phyloP scores from a whole-genome alignment of 30 jellyfish, hydroid and myxozoan genomes.

The Chrysaora quinquecirrha region DNA sequence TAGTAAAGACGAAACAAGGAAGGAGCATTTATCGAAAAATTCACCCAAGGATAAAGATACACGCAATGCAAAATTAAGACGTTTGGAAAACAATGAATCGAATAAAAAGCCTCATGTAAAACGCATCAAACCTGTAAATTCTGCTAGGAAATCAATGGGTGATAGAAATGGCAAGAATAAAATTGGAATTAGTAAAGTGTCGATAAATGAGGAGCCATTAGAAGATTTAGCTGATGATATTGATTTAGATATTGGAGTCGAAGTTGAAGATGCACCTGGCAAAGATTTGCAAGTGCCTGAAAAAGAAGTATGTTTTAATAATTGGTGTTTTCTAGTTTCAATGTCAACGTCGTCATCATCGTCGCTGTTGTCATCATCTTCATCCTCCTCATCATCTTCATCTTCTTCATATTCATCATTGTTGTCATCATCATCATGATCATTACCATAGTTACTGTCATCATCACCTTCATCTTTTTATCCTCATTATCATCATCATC shows the following conservation, averaged over 20 bases:
- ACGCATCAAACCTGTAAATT: not conserved
- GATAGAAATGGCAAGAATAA: not conserved
- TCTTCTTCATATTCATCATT: no score
- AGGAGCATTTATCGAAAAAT: not conserved
- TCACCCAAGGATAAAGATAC: not conserved
- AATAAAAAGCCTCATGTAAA: not conserved
- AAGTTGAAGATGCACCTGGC: slow-evolving; percentile 55
- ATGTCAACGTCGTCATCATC: no score
- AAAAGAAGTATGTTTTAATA: no score
- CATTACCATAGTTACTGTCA: no score
- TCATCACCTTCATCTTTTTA: no score
- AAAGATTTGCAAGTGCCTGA: not conserved
- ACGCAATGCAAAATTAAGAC: not conserved
- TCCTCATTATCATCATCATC: no score
- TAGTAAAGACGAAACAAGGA: not conserved
- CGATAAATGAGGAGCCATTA: not conserved
- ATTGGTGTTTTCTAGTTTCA: no score
- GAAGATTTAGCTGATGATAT: slow-evolving; percentile 48
- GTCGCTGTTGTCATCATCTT: no score
- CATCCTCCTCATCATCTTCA: no score
- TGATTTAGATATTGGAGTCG: slow-evolving; percentile 72
- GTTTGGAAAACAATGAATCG: not conserved
- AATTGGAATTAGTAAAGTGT: not conserved
- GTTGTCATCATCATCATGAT: no score
- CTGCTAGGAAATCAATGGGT: not conserved